A percentile compares a stretch with the other conserved stretches of the same genome.
phyloP scores from a whole-genome alignment of 1,140 invertebrate genomes.

The Drosophila pectinifera region DNA sequence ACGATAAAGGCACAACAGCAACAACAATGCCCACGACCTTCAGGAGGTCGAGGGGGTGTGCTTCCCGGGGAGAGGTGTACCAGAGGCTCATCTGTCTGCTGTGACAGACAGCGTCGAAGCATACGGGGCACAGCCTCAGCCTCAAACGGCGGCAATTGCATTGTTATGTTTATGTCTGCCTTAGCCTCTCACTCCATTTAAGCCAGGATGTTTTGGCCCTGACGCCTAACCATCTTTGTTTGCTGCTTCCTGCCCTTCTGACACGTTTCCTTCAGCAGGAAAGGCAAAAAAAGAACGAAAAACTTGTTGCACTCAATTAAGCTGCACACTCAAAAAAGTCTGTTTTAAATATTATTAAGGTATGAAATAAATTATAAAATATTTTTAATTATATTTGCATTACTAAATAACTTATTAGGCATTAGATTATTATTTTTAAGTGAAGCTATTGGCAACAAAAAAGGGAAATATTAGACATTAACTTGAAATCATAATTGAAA shows the following conservation, averaged over 20 bases:
- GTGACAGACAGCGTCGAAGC: slow-evolving; percentile 61
- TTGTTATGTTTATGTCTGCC: slow-evolving; percentile 41
- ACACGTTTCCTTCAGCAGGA: slow-evolving; percentile 34
- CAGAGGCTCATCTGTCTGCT: slow-evolving; percentile 59
- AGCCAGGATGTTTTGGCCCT: slow-evolving; percentile 38
- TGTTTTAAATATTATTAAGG: neutral
- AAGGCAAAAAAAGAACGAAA: neutral
- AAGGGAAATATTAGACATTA: no score
- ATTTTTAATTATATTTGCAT: neutral
- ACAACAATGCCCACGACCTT: slow-evolving; percentile 34
- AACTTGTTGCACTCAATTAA: slow-evolving; percentile 62
- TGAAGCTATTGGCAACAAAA: no score
- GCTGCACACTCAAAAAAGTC: slow-evolving; percentile 2
- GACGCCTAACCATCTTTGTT: slow-evolving; percentile 49
- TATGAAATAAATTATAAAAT: neutral
- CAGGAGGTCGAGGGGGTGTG: slow-evolving; percentile 7
- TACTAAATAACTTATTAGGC: neutral
- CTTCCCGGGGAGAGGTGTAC: neutral
- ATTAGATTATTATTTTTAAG: neutral
- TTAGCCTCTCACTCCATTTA: slow-evolving; percentile 5
- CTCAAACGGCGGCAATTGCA: slow-evolving; percentile 41
- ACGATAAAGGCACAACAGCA: slow-evolving; percentile 9
- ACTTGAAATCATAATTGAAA: no score
- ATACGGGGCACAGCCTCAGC: slow-evolving; percentile 19
- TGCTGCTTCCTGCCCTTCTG: slow-evolving; percentile 22